phyloP scores from a whole-genome alignment of 2,113 vertebrate genomes.

The Phylloscopus whistleri region DNA sequence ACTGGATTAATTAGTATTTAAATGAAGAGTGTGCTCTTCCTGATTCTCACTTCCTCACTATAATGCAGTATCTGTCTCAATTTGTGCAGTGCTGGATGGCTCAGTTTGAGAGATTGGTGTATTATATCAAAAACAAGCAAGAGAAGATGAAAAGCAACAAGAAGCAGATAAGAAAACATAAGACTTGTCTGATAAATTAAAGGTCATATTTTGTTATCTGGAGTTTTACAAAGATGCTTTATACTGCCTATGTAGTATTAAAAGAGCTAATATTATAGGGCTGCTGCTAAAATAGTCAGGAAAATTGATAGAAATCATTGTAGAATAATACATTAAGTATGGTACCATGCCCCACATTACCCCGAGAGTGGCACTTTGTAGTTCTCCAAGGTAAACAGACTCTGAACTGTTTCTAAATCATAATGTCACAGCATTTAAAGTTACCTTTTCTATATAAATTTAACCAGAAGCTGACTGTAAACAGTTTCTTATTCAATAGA shows the following conservation, averaged over 20 bases:
- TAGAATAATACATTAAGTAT: constrained; percentile 5
- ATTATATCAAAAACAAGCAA: constrained; percentile 42
- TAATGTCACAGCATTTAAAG: constrained; percentile 32
- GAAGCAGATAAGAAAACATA: constrained; percentile 56
- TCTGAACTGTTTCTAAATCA: constrained; percentile 22
- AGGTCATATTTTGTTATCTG: constrained; percentile 51
- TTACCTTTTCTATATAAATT: constrained; percentile 9
- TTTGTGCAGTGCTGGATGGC: neutral
- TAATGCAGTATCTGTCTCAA: neutral
- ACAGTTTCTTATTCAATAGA: neutral
- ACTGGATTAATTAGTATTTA: constrained; percentile 45
- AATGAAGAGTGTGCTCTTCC: neutral
- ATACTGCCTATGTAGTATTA: constrained; percentile 24
- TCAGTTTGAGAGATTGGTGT: neutral
- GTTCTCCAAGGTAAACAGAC: constrained; percentile 4
- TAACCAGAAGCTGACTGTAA: neutral
- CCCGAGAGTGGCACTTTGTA: constrained; percentile 18
- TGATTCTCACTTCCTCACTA: neutral
- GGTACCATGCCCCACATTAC: neutral
- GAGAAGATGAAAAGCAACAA: constrained; percentile 58
- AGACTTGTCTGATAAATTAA: constrained; percentile 61
- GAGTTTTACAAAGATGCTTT: constrained; percentile 35
- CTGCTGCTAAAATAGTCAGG: constrained; percentile 29
- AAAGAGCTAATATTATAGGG: constrained; percentile 21
- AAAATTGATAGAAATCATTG: constrained; percentile 36